Evolutionary conservation across 2,888 invertebrate genomes (phyloP).

Genomic region (Watsonalla binaria): DNA sequence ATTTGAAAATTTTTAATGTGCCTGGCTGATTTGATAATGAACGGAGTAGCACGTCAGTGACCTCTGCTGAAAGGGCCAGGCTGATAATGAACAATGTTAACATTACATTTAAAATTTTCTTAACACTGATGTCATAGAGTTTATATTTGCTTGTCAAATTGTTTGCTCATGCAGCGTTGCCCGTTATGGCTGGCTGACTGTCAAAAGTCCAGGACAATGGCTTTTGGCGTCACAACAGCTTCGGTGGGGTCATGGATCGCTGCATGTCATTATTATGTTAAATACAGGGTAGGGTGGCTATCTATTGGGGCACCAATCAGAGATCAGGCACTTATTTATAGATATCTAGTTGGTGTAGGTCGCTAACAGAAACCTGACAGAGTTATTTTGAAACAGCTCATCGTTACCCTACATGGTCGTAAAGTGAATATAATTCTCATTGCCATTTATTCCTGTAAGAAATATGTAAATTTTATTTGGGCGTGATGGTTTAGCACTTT

Average conservation of each 20-base stretch:
- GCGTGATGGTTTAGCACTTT: no score
- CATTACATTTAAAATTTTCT: not conserved
- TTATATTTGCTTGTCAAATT: constrained; percentile 11
- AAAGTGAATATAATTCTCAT: no score
- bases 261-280: constrained; percentile 41
- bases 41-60: not conserved
- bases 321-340: not conserved
- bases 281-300: constrained; percentile 5
- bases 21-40: not conserved
- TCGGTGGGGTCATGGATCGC: constrained; percentile 40
- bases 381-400: no score
- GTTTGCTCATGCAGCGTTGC: constrained; percentile 5
- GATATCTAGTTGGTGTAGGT: not conserved
- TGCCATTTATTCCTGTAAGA: no score
- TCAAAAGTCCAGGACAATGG: constrained; percentile 50
- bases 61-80: not conserved
- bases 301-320: not conserved
- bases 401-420: no score
- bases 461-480: no score
- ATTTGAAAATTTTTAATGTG: not conserved
- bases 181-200: constrained; percentile 49
- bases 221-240: constrained; percentile 37
- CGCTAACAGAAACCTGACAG: not conserved
- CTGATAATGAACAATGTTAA: not conserved
- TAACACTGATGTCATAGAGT: constrained; percentile 13